Evolutionary conservation across 1,140 invertebrate species (phyloP).

Genomic region (Ceratosolen fusciceps): DNA sequence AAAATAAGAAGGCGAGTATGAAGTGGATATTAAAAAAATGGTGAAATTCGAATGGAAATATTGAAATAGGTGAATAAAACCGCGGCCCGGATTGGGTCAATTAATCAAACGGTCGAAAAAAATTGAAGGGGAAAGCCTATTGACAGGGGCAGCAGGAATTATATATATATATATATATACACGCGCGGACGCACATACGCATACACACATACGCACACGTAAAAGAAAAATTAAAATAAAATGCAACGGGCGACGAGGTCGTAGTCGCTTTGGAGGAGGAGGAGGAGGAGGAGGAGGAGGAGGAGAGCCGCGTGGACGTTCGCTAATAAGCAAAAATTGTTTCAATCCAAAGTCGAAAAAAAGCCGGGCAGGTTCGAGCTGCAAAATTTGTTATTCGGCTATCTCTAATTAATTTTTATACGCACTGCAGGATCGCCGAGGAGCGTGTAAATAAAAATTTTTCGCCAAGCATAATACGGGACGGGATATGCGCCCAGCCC

Average conservation of each 20-base stretch:
- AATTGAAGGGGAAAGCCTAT: conserved; percentile 65
- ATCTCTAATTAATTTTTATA: conserved; percentile 32
- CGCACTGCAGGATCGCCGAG: neutral
- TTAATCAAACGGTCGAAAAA: conserved; percentile 65
- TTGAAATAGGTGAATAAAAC: conserved; percentile 23
- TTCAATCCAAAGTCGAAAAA: conserved; percentile 46
- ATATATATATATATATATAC: too few species aligned
- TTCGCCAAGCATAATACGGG: neutral
- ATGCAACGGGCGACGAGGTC: conserved; percentile 54
- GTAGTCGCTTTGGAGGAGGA: conserved; percentile 29
- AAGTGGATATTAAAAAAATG: conserved; percentile 1
- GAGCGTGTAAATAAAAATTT: conserved; percentile 11
- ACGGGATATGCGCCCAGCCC: too few species aligned
- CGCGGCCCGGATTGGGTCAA: conserved; percentile 44
- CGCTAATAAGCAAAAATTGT: conserved; percentile 64
- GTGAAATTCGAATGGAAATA: conserved; percentile 42
- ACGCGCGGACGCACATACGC: too few species aligned
- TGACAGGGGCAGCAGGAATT: conserved; percentile 59
- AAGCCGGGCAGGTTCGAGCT: neutral
- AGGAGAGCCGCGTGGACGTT: neutral
- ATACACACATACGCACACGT: too few species aligned
- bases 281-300: too few species aligned
- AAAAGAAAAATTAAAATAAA: conserved; percentile 65
- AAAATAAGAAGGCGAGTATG: conserved; percentile 16
- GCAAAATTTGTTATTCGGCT: conserved; percentile 21